These are phyloP conservation scores for Bubo bubo DNA, from an alignment of 2,113 vertebrate genomes.

Conservation along the genomic window DNA sequence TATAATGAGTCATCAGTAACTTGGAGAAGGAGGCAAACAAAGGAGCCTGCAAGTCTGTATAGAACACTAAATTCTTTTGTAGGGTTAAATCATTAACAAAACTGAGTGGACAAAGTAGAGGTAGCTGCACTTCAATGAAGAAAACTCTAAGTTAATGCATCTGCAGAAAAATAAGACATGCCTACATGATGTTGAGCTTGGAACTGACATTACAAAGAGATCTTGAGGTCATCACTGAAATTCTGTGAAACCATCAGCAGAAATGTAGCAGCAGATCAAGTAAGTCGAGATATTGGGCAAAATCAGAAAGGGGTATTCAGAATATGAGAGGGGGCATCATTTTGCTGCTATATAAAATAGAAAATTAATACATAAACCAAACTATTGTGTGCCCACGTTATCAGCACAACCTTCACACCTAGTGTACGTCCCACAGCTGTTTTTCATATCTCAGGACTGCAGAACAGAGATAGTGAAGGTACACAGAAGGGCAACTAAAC, in stretches of 20 bases:
- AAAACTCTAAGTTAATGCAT: not conserved
- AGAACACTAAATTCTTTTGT: not conserved
- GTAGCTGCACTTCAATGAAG: not conserved
- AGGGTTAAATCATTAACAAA: not conserved
- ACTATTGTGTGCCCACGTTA: not conserved
- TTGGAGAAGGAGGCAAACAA: not conserved
- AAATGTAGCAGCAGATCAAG: not conserved
- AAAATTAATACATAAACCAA: not conserved
- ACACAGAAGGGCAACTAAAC: not conserved
- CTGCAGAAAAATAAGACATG: not conserved
- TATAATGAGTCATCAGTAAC: not conserved
- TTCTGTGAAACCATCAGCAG: not conserved
- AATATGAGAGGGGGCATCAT: not conserved
- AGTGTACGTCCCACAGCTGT: not conserved
- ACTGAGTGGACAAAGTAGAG: not conserved
- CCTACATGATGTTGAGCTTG: not conserved
- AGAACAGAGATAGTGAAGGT: not conserved
- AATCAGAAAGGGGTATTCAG: not conserved
- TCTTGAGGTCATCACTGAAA: not conserved
- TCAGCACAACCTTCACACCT: not conserved
- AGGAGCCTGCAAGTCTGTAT: not conserved
- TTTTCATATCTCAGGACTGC: not conserved
- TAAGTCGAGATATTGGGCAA: not conserved
- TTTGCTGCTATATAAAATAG: not conserved
- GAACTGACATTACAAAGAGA: not conserved